Percentiles rank a stretch among this genome's conserved stretches.
phyloP scores from a whole-genome alignment of 2,888 invertebrate genomes.

The Eilema sororculum region DNA sequence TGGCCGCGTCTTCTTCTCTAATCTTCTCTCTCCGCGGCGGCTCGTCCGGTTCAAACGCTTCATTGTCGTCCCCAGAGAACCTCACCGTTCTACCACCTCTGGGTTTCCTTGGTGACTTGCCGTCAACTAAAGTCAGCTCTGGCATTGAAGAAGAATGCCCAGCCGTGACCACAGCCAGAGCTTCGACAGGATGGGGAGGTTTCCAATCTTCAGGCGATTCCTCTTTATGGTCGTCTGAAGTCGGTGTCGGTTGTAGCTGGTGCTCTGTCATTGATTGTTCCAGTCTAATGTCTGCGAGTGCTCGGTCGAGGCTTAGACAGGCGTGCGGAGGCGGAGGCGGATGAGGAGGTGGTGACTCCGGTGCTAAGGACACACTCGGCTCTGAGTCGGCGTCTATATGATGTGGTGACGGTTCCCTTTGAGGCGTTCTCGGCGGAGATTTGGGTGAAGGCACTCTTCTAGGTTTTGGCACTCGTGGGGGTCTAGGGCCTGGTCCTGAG shows the following conservation, averaged over 20 bases:
- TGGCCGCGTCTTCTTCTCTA: conserved; percentile 90
- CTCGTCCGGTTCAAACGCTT: conserved; percentile 81
- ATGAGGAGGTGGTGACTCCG: conserved; percentile 84
- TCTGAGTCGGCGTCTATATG: conserved; percentile 89
- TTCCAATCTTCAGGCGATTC: conserved; percentile 83
- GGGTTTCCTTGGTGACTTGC: conserved; percentile 68
- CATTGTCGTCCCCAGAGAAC: conserved; percentile 82
- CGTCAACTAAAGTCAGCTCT: conserved; percentile 84
- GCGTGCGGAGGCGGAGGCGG: conserved; percentile 81
- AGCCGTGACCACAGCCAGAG: conserved; percentile 83
- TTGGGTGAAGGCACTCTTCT: conserved; percentile 85
- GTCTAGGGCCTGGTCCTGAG: conserved; percentile 91
- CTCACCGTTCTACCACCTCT: conserved; percentile 79
- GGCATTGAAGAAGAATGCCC: conserved; percentile 85
- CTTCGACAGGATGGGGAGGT: conserved; percentile 83
- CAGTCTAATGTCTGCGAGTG: conserved; percentile 85
- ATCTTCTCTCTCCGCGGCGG: conserved; percentile 68
- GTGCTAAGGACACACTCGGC: conserved; percentile 85
- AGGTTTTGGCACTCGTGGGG: conserved; percentile 87
- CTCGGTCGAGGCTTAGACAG: conserved; percentile 80
- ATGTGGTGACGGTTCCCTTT: conserved; percentile 84
- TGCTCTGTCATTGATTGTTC: conserved; percentile 90
- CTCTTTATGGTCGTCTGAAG: conserved; percentile 66
- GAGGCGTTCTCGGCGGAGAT: conserved; percentile 88
- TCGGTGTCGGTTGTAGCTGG: conserved; percentile 88